phyloP scores from a whole-genome alignment of 2,888 invertebrate species.

The Coecobrya sp. region DNA sequence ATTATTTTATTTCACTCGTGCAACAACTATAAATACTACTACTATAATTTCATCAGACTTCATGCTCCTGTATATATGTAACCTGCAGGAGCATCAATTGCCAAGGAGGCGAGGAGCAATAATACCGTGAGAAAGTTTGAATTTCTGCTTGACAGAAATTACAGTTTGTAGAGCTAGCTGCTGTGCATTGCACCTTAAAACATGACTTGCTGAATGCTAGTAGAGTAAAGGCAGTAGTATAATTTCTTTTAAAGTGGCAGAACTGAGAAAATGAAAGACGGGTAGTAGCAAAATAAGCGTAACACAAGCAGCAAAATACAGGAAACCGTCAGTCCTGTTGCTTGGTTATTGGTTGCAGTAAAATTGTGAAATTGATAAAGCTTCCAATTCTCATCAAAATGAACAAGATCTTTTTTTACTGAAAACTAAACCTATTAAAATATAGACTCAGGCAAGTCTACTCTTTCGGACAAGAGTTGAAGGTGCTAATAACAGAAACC shows the following conservation, averaged over 20 bases:
- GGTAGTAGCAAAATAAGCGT: not conserved
- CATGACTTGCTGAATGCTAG: no score
- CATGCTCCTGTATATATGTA: not conserved
- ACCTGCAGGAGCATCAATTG: no score
- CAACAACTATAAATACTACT: not conserved
- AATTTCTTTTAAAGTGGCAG: not conserved
- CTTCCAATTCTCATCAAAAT: not conserved
- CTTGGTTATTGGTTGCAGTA: not conserved
- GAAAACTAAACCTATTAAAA: not conserved
- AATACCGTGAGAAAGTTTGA: constrained; percentile 73
- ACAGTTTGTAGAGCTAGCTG: constrained; percentile 44
- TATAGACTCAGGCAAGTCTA: no score
- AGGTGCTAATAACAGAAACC: not conserved
- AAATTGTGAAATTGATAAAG: not conserved
- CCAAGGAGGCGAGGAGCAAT: not conserved
- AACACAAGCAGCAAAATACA: constrained; percentile 31
- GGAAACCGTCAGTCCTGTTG: no score
- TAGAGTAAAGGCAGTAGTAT: no score
- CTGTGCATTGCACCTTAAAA: constrained; percentile 15
- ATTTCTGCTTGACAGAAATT: constrained; percentile 67
- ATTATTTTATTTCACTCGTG: not conserved
- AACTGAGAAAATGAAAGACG: not conserved
- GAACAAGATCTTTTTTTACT: not conserved
- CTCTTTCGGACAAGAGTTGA: not conserved
- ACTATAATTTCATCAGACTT: not conserved